Evolutionary conservation across 2,888 invertebrate species (phyloP), one percentile per base, ranked within the genome.

Genomic region (Spatulosminthurus flaviceps): DNA sequence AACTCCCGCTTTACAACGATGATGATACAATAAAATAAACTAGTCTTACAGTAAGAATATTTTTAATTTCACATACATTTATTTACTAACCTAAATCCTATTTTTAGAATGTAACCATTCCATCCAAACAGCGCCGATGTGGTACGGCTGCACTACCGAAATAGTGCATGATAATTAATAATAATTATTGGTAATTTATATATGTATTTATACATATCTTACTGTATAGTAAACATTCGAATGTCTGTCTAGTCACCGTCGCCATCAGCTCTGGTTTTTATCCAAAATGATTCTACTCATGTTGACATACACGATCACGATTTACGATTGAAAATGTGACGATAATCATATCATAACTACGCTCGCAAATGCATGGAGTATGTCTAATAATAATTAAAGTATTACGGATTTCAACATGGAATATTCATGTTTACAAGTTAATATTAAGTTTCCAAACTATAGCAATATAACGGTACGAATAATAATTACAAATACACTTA

Each of bases 111-210:
- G n/a, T 51, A 51, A 16, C 16, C 51, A 51, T 51, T 51, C 51
- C 16, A 51, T 51, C 16, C 5, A 51, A 51, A 51, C 51, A 51
- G 51, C 51, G 51, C 51, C n/a, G 2, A 19, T 51, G 16, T 51
- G 51, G 51, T 51, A 9, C 51, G n/a, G 19, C 51, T 16, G 51
- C 51, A 51, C 51, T 4, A 19, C 41, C n/a, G 16, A 16, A 16
- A 19, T 51, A 51, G 51, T 51, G 51, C 51, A n/a, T 51, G 51
- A 51, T 51, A 51, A 34, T 34, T 34, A 34, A 34, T 41, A 41
- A 41, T 41, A 13, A 9, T 41, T 9, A 7, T 9, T 13, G 13
- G 13, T 9, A 9, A 41, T 41, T 41, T 41, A 41, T 41, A 41
- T 9, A 9, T 9, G 7, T 41, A 9, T 41, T 41, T 41, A 41